These are phyloP conservation scores for Leuctra nigra DNA, from an alignment of 2,888 invertebrate genomes.

Conservation along the genomic window DNA sequence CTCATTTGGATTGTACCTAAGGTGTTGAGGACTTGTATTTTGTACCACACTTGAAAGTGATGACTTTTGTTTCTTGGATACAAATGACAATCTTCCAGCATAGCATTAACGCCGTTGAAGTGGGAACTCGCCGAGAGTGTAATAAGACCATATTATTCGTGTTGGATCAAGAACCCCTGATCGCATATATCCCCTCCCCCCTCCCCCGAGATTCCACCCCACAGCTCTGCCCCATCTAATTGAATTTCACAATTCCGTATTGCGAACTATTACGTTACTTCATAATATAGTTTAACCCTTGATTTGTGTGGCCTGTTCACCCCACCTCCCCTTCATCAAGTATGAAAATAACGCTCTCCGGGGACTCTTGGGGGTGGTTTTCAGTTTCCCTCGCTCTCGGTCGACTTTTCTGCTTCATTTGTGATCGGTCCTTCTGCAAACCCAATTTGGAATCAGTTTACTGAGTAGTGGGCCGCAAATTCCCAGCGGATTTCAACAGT, in stretches of 20 bases:
- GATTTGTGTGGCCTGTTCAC: neutral
- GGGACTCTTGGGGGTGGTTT: neutral
- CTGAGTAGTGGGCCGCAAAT: neutral
- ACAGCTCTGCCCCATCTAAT: conserved; percentile 9
- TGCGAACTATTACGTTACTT: conserved; percentile 3
- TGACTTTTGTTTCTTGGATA: no score
- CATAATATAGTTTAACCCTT: conserved; percentile 5
- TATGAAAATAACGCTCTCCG: neutral
- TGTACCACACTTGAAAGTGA: no score
- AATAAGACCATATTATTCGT: neutral
- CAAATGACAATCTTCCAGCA: neutral
- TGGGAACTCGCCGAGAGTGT: neutral
- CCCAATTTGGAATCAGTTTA: conserved; percentile 3
- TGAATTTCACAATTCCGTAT: conserved; percentile 22
- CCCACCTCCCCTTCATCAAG: neutral
- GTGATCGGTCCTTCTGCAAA: conserved; percentile 6
- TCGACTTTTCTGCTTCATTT: conserved; percentile 8
- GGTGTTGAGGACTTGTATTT: no score
- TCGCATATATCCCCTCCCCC: neutral
- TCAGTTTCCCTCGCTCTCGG: neutral
- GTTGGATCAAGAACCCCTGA: neutral
- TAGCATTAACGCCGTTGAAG: neutral
- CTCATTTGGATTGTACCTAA: no score
- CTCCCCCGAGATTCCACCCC: neutral
- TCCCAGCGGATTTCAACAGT: neutral